Evolutionary conservation across 2,888 invertebrate species (phyloP), one percentile per base, ranked within the genome.

Genomic region (Eurytoma californica): DNA sequence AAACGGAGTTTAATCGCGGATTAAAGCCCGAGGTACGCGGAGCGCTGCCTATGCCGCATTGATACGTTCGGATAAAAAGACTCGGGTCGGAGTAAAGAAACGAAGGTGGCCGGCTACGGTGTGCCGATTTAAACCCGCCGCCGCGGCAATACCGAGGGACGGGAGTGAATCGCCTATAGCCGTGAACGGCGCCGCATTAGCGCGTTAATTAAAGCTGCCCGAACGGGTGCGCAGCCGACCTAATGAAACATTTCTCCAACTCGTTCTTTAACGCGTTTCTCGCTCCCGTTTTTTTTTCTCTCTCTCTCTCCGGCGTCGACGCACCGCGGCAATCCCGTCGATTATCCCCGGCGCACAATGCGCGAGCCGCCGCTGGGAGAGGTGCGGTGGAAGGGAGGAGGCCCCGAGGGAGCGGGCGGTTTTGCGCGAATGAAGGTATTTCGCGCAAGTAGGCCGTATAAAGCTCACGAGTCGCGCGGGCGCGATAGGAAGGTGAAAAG

Each of bases 1-100:
- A 86, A 87, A 84, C 84, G 83, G 82, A 83, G 85, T 86, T 88
- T 88, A 88, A 89, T 89, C 88, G 85, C 82, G 86, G 88, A 89
- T 89, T 88, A 89, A 86, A 83, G 82, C 82, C 84, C 83, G 66
- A n/a, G n/a, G n/a, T n/a, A n/a, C n/a, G 28, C 30, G 3, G 16
- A 12, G 20, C 24, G 24, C 67, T 18, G 20, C n/a, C 16, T 16
- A 24, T 2, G 9, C 5, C 16, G 63, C 30, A 77, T 76, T 66
- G 53, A 67, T 77, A 65, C 70, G 65, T 47, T 55, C 51, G 66
- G 20, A 28, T 58, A 39, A 58, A 55, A 65, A 72, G 20, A n/a
- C n/a, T n/a, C n/a, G n/a, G 53, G 47, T n/a, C 18, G 39, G 14
- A 3, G 49, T n/a, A 9, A 47, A 16, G 5, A 24, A 58, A 24